These are phyloP conservation scores for Phytoseiulus persimilis DNA, from an alignment of 2,888 invertebrate species.

Conservation along the genomic window DNA sequence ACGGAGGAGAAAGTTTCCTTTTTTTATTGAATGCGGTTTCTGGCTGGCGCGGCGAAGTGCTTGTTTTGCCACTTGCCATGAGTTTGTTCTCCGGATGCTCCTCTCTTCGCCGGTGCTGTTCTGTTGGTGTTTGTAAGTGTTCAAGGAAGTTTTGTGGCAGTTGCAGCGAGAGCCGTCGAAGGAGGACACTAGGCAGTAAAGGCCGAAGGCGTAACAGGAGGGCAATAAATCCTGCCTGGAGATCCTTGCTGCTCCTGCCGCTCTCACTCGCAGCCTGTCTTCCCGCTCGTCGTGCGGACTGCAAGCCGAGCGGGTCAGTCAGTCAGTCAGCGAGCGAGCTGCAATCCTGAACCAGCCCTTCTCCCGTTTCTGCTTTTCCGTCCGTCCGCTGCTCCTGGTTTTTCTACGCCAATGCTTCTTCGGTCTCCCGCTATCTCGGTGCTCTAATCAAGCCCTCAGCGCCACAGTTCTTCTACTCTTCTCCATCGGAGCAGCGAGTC, in stretches of 20 bases:
- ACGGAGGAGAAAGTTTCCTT: not conserved
- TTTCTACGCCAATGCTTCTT: not conserved
- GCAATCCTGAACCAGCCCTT: not conserved
- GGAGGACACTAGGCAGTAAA: not conserved
- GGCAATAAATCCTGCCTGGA: not conserved
- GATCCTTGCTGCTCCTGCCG: not conserved
- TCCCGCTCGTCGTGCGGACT: not conserved
- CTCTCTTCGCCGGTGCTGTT: not conserved
- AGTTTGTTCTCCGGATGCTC: not conserved
- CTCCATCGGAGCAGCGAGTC: not conserved
- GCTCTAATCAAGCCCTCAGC: not conserved
- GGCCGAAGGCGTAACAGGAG: slow-evolving; percentile 5
- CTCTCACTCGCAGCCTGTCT: not conserved
- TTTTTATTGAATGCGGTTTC: not conserved
- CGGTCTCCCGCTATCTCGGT: not conserved
- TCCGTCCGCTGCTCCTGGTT: not conserved
- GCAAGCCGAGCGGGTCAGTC: not conserved
- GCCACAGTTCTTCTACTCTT: not conserved
- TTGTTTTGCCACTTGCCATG: not conserved
- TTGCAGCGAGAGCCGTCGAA: not conserved
- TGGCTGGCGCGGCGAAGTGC: not conserved
- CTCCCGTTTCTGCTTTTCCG: not conserved
- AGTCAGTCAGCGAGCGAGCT: not conserved
- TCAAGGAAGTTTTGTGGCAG: not conserved
- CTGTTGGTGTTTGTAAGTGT: not conserved